Conservation (phyloP, 2,797 vertebrate species). For the Pterois miles region DNA sequence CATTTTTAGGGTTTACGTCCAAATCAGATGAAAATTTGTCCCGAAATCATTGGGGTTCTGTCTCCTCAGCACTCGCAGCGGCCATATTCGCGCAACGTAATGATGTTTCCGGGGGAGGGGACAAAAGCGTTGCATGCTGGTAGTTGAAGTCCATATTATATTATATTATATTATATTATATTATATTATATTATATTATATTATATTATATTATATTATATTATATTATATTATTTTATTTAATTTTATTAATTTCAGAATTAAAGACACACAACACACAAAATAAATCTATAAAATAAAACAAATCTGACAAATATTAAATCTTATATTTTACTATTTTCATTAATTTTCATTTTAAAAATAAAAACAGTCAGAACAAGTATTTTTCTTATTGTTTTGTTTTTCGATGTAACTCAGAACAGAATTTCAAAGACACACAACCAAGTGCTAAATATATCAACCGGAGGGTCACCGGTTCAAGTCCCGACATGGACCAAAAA, state of each 20-base stretch:
- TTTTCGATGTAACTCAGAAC: too few relatives aligned
- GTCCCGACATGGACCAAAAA: too few relatives aligned
- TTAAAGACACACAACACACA: too few relatives aligned
- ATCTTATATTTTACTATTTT: neutral
- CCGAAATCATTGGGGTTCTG: accelerated
- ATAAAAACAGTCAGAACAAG: neutral
- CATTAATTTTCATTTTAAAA: too few relatives aligned
- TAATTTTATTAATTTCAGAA: too few relatives aligned
- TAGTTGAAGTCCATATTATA: slow-evolving; percentile 37
- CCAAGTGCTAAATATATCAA: too few relatives aligned
- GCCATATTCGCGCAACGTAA: neutral
- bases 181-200: neutral
- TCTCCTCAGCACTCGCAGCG: accelerated
- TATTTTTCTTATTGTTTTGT: neutral
- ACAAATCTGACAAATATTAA: too few relatives aligned
- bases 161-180: neutral
- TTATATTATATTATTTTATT: slow-evolving; percentile 4
- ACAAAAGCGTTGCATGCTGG: slow-evolving; percentile 50
- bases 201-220: neutral
- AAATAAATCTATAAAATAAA: too few relatives aligned
- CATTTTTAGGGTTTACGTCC: slow-evolving; percentile 13
- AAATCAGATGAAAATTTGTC: neutral
- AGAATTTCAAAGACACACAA: too few relatives aligned
- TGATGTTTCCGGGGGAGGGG: neutral
- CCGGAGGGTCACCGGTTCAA: too few relatives aligned